These are phyloP conservation scores for Rhagoletis pomonella DNA, from an alignment of 1,140 invertebrate species.

Conservation along the genomic window DNA sequence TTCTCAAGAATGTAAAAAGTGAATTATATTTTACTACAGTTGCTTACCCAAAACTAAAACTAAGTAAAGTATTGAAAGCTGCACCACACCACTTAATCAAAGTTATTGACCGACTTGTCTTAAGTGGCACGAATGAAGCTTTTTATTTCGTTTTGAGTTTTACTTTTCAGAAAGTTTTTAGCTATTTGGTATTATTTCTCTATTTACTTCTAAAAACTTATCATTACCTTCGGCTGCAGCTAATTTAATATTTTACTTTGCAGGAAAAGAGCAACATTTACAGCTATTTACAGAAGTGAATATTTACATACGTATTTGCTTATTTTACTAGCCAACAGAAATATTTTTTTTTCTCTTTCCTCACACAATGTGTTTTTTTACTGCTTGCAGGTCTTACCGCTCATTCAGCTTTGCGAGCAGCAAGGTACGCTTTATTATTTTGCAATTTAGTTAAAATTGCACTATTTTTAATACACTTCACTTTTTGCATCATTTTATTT, in stretches of 20 bases:
- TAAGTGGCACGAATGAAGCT: too few species aligned
- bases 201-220: too few species aligned
- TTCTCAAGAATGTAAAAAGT: too few species aligned
- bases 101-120: too few species aligned
- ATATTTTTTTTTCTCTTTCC: not conserved
- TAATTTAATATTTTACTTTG: not conserved
- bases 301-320: not conserved
- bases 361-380: not conserved
- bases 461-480: constrained; percentile 34
- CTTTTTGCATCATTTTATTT: not conserved
- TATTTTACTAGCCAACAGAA: not conserved
- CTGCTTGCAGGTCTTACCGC: not conserved
- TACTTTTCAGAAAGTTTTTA: too few species aligned
- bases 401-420: not conserved
- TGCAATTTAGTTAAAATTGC: not conserved
- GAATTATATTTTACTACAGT: too few species aligned
- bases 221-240: too few species aligned
- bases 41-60: too few species aligned
- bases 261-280: not conserved
- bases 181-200: too few species aligned
- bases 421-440: not conserved
- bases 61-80: too few species aligned
- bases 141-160: too few species aligned
- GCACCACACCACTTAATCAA: too few species aligned
- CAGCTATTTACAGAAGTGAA: not conserved